Base-by-base conservation (phyloP, 2,888 invertebrate genomes). In the Alloplasta piceator region DNA sequence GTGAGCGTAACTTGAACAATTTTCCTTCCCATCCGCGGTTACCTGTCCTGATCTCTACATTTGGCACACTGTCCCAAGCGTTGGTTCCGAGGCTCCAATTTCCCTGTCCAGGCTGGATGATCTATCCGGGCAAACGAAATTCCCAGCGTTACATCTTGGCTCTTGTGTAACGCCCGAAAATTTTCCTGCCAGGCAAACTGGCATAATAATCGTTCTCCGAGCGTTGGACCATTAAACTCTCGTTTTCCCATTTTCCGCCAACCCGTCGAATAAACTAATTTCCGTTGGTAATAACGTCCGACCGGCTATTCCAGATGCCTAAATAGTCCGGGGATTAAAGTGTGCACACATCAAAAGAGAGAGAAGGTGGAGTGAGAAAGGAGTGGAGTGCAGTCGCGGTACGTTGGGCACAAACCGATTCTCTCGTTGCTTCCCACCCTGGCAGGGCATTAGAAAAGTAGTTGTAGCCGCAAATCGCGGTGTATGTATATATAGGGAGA, bases 401-500 rank as follows among this genome's bases (percentile, higher is more conserved):
- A 78, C 63, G 56, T 72, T 70, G 74, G 41, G 66, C 75, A 71
- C 39, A 58, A 74, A 63, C 36, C 52, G 58, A 67, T 52, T n/a
- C 39, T 52, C 48, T 26, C 26, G 52, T 50, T 50, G 36, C 39
- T 48, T 46, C 6, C 12, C 14, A 39, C 14, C 43, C 7, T 14
- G 52, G 10, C 67, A 26, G 50, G 9, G 73, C 74, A 81, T 79
- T 78, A 76, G 82, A 72, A 75, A 79, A 73, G 80, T 77, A 73
- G 80, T 77, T 80, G 76, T 14, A 68, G 72, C 61, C 60, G 70
- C 75, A 71, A 64, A 71, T 66, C 73, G 48, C 64, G 63, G 56
- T 48, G 41, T 12, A n/a, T 7, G n/a, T 36, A 43, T 36, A n/a
- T n/a, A n/a, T n/a, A n/a, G n/a, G n/a, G n/a, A n/a, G n/a, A n/a